Conservation (phyloP, 2,888 invertebrate genomes). For the Theodoxus fluviatilis region DNA sequence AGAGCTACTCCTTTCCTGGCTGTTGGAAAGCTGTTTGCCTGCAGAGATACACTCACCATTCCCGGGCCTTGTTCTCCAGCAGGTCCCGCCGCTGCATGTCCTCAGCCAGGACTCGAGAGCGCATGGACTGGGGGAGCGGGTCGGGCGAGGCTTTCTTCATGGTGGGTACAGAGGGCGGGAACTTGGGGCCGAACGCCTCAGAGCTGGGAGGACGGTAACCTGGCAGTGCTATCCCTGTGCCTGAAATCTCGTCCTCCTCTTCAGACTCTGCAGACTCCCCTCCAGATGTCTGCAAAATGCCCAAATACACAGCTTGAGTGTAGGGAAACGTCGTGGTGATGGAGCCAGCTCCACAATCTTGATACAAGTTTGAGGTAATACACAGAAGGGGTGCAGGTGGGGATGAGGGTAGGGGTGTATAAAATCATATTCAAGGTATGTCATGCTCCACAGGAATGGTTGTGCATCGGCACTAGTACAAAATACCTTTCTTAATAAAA, state of each 20-base stretch:
- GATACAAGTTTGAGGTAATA: no score
- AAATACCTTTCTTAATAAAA: no score
- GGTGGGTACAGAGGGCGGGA: conserved; percentile 21
- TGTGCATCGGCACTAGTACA: no score
- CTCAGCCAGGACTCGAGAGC: conserved; percentile 48
- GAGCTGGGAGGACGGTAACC: conserved; percentile 52
- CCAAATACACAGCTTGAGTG: conserved; percentile 21
- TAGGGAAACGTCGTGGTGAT: no score
- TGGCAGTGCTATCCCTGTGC: conserved; percentile 53
- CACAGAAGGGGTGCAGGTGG: no score
- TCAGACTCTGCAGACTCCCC: conserved; percentile 19
- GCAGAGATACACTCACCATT: conserved; percentile 47
- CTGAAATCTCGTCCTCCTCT: conserved; percentile 47
- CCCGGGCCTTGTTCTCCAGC: conserved; percentile 53
- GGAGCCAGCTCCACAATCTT: no score
- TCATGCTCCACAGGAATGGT: no score
- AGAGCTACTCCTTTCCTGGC: no score
- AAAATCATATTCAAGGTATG: no score
- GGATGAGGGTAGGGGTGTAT: no score
- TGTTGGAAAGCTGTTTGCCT: no score
- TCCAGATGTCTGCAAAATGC: neutral
- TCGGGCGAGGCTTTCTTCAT: no score
- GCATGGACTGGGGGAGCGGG: neutral
- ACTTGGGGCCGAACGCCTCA: conserved; percentile 27
- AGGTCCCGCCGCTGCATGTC: conserved; percentile 53